These are phyloP conservation scores for Pantherophis alleghaniensis DNA, from an alignment of 2,797 vertebrate genomes.

Conservation along the genomic window DNA sequence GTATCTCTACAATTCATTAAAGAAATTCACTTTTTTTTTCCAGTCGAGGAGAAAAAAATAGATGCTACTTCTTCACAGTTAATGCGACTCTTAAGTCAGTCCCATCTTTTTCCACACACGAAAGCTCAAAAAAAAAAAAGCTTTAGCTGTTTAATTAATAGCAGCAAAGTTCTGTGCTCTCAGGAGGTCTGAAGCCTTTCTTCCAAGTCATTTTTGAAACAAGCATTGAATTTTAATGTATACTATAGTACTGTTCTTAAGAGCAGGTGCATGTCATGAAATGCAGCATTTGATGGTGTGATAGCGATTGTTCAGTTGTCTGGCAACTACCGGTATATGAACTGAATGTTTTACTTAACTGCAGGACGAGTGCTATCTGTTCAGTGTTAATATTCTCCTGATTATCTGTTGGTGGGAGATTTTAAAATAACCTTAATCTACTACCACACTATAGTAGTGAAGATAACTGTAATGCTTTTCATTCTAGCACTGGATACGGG, in stretches of 20 bases:
- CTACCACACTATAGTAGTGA: neutral
- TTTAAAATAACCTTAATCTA: neutral
- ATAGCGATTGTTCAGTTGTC: neutral
- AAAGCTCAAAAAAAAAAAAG: neutral
- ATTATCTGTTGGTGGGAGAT: neutral
- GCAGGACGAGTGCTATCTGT: neutral
- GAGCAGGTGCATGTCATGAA: neutral
- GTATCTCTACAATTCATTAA: neutral
- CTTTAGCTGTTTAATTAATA: neutral
- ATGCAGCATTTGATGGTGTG: neutral
- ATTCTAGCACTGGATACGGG: slow-evolving; percentile 94
- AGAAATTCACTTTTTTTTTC: neutral
- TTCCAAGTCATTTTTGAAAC: neutral
- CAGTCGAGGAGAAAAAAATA: neutral
- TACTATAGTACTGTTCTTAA: neutral
- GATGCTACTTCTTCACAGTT: neutral
- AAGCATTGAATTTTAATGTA: neutral
- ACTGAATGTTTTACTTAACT: neutral
- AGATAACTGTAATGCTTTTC: slow-evolving; percentile 63
- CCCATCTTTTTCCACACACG: neutral
- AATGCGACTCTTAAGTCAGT: neutral
- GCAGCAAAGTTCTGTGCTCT: neutral
- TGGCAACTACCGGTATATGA: neutral
- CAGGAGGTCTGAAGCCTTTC: neutral
- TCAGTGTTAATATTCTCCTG: neutral